phyloP scores from a whole-genome alignment of 2,888 invertebrate genomes.

The Ennomos fuscantarius region DNA sequence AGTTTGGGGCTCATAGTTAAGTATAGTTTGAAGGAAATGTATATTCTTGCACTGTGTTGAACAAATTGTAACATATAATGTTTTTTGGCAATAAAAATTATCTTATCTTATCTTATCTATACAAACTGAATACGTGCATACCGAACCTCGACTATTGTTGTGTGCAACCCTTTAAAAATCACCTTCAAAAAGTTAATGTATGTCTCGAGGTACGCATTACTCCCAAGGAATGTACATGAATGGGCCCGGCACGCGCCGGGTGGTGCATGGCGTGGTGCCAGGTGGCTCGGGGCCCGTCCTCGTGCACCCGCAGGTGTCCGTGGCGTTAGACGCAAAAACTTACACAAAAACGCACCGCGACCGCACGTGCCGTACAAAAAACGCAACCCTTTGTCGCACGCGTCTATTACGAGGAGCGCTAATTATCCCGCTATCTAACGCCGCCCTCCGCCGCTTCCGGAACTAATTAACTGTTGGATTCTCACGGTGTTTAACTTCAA shows the following conservation, averaged over 20 bases:
- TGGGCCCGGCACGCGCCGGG: not conserved
- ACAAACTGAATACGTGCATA: no score
- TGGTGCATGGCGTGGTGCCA: not conserved
- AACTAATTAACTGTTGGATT: slow-evolving; percentile 65
- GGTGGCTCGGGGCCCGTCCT: slow-evolving; percentile 41
- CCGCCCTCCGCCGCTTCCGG: slow-evolving; percentile 52
- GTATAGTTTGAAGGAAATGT: no score
- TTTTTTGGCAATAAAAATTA: no score
- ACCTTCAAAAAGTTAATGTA: no score
- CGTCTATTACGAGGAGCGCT: slow-evolving; percentile 45
- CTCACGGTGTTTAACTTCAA: slow-evolving; percentile 47
- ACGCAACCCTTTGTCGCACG: slow-evolving; percentile 63
- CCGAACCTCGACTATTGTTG: no score
- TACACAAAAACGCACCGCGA: slow-evolving; percentile 52
- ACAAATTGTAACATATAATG: no score
- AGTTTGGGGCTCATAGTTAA: no score
- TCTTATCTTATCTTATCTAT: no score
- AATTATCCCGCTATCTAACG: slow-evolving; percentile 61
- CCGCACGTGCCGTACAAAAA: slow-evolving; percentile 57
- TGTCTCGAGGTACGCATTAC: no score
- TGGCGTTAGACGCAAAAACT: slow-evolving; percentile 48
- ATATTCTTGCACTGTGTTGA: no score
- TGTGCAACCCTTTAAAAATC: no score
- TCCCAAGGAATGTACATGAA: not conserved
- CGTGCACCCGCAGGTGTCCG: slow-evolving; percentile 45